Evolutionary conservation across 2,888 invertebrate genomes (phyloP).

Genomic region (Ormyrus thymus): DNA sequence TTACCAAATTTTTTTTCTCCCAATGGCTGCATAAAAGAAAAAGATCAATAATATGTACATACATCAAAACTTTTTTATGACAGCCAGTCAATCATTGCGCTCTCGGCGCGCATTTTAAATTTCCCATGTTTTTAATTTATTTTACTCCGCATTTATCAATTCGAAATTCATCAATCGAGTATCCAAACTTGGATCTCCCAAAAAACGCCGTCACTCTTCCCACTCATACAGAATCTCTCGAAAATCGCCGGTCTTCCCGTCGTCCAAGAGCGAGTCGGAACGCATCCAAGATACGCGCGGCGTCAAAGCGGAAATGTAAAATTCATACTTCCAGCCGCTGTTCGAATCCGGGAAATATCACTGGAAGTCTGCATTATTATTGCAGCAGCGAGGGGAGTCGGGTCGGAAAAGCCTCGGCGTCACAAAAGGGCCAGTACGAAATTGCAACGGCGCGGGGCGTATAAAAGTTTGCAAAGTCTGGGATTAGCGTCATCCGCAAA

Average conservation of each 20-base stretch:
- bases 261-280: no score
- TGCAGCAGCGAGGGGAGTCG: conserved; percentile 13
- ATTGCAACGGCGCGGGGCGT: conserved; percentile 41
- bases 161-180: conserved; percentile 46
- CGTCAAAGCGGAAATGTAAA: not conserved
- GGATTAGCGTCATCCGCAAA: conserved; percentile 59
- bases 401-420: conserved; percentile 38
- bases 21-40: conserved; percentile 38
- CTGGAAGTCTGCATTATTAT: conserved; percentile 40
- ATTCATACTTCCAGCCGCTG: not conserved
- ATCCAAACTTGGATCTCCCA: conserved; percentile 31
- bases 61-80: conserved; percentile 54
- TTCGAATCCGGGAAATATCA: conserved; percentile 32
- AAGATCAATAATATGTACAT: conserved; percentile 54
- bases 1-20: conserved; percentile 52
- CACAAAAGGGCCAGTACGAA: conserved; percentile 41
- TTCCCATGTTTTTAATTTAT: conserved; percentile 54
- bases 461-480: conserved; percentile 54
- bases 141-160: conserved; percentile 39
- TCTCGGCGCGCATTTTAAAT: conserved; percentile 53
- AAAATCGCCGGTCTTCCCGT: no score
- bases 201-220: not conserved
- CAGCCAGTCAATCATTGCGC: conserved; percentile 53
- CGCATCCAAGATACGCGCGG: no score
- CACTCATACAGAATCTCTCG: no score